Conservation (phyloP, 2,888 invertebrate genomes). For the Monochamus alternatus region DNA sequence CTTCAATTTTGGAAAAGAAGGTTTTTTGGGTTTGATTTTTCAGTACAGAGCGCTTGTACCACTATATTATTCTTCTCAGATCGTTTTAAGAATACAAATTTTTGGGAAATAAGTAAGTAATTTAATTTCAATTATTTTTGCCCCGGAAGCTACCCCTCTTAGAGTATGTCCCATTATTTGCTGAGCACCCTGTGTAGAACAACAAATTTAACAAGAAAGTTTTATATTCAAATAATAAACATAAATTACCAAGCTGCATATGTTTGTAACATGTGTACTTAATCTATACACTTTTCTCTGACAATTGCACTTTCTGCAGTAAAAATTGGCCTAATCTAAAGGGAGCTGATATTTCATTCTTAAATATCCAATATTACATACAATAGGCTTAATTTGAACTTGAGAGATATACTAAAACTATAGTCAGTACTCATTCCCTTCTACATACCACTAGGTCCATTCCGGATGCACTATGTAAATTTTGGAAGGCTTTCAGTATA, state of each 20-base stretch:
- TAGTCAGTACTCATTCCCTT: constrained; percentile 66
- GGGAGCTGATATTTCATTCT: constrained; percentile 23
- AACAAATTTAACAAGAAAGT: too few relatives aligned
- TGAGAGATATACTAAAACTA: constrained; percentile 61
- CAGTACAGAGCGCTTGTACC: too few relatives aligned
- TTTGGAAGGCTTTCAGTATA: constrained; percentile 43
- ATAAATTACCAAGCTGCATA: neutral
- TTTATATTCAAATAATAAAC: too few relatives aligned
- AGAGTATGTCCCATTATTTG: too few relatives aligned
- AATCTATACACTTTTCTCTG: neutral
- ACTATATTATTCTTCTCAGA: too few relatives aligned
- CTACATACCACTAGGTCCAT: constrained; percentile 64
- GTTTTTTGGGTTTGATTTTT: too few relatives aligned
- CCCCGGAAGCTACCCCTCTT: too few relatives aligned
- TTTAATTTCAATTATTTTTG: too few relatives aligned
- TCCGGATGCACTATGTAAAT: constrained; percentile 59
- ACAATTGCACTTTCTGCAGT: constrained; percentile 10
- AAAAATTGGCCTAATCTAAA: constrained; percentile 28
- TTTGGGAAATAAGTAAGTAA: too few relatives aligned
- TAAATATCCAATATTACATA: constrained; percentile 26
- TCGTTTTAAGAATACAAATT: too few relatives aligned
- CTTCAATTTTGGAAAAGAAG: too few relatives aligned
- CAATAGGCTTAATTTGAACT: constrained; percentile 21
- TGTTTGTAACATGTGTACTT: neutral
- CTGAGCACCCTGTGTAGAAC: too few relatives aligned